Evolutionary conservation across 2,113 vertebrate species (phyloP).

Genomic region (Sinocyclocheilus anshuiensis): DNA sequence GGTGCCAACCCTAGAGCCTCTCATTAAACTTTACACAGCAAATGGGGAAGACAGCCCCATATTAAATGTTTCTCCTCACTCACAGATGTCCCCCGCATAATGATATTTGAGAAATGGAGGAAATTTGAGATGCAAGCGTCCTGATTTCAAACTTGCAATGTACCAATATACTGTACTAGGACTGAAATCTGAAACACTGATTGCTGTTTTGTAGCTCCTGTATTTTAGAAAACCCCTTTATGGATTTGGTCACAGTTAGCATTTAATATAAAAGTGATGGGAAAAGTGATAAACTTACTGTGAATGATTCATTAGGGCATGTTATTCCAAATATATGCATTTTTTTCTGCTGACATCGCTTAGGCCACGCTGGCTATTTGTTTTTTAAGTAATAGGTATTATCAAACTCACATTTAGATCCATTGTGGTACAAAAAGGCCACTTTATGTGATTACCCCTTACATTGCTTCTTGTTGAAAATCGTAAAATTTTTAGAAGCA

Average conservation of each 20-base stretch:
- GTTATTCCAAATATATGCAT: too few species aligned
- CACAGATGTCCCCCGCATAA: slow-evolving; percentile 51
- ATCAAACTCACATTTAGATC: neutral
- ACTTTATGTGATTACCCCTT: neutral
- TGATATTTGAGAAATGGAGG: slow-evolving; percentile 45
- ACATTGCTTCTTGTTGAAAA: neutral
- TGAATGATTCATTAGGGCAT: too few species aligned
- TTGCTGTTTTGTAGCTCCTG: neutral
- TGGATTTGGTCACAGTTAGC: neutral
- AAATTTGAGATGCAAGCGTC: slow-evolving; percentile 28
- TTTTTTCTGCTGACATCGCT: too few species aligned
- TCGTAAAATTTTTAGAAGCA: neutral
- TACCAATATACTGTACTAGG: neutral
- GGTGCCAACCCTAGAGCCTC: slow-evolving; percentile 59
- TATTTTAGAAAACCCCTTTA: neutral
- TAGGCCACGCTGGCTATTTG: too few species aligned
- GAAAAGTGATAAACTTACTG: too few species aligned
- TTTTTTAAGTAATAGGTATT: neutral
- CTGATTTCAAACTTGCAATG: slow-evolving; percentile 34
- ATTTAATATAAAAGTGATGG: too few species aligned
- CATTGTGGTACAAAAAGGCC: neutral
- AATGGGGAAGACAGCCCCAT: slow-evolving; percentile 61
- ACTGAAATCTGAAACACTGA: neutral
- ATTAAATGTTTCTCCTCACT: slow-evolving; percentile 61
- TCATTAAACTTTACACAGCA: slow-evolving; percentile 65